Base-by-base conservation (phyloP, 1,140 invertebrate species). In the Gonioctena quinquepunctata region DNA sequence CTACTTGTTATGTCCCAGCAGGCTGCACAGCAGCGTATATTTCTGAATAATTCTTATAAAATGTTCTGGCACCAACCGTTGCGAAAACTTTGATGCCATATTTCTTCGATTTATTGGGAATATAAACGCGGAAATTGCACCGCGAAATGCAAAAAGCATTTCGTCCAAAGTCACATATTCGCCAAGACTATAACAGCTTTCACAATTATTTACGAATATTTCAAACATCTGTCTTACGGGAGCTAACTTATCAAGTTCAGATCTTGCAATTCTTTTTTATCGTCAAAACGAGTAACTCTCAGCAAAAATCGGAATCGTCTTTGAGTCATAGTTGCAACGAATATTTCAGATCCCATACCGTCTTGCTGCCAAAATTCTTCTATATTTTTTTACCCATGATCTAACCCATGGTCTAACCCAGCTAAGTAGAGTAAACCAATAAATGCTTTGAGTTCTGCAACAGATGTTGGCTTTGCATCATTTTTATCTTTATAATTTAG, bases 201-300 rank as follows among this genome's bases (percentile, higher is more conserved):
- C 4, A 52, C 49, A 52, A 19, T 52, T 52, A 52, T 19, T 52
- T 52, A 19, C 19, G 19, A 52, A 52, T n/a, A 52, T 61, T 16
- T 61, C 59, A 28, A 61, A 61, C 21, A 61, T 28, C 26, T 61
- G 23, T 61, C 59, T 11, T 27, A 61, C 19, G 16, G 59, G 59
- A 16, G 59, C 59, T 33, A 61, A 33, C 27, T 61, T 61, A 61
- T 28, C 59, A 8, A 61, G 21, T 61, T 61, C 19, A 27, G 23
- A 28, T 33, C 59, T 61, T 61, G 21, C 23, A 28, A 16, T 25
- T 61, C 59, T 61, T 16, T 16, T n/a, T 33, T 27, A 26, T 61
- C 59, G 19, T 61, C 22, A 28, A 61, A 61, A 28, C 25, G 59
- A 25, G 28, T 16, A 26, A 28, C 25, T 25, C 59, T 61, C 6